A percentile compares a stretch with the other conserved stretches of the same genome.
These are phyloP conservation scores for Drepana falcataria DNA, from an alignment of 2,888 invertebrate genomes.

Conservation along the genomic window DNA sequence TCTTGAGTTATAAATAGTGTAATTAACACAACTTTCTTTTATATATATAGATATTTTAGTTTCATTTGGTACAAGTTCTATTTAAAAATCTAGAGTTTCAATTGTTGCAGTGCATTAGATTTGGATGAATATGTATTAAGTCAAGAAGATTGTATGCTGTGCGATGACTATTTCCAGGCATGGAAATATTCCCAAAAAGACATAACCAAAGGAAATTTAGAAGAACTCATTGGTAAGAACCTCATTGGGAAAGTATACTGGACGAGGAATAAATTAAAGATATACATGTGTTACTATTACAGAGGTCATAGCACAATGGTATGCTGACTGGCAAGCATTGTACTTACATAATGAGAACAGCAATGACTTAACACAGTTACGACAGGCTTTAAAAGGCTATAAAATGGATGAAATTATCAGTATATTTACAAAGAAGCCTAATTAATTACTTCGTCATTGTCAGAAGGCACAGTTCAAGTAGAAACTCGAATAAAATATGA, in stretches of 20 bases:
- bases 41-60: too few species aligned
- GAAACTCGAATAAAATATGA: too few species aligned
- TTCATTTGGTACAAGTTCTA: too few species aligned
- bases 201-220: slow-evolving; percentile 36
- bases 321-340: slow-evolving; percentile 48
- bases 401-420: slow-evolving; percentile 34
- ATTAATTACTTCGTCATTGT: slow-evolving; percentile 1
- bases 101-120: slow-evolving; percentile 50
- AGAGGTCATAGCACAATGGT: slow-evolving; percentile 61
- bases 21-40: too few species aligned
- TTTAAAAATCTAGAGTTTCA: too few species aligned
- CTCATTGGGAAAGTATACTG: too few species aligned
- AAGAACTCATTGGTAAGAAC: slow-evolving; percentile 51
- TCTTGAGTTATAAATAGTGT: too few species aligned
- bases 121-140: slow-evolving; percentile 41
- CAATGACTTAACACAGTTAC: slow-evolving; percentile 31
- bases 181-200: slow-evolving; percentile 34
- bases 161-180: slow-evolving; percentile 53
- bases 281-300: too few species aligned
- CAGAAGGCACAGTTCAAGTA: not conserved
- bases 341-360: slow-evolving; percentile 35
- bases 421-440: slow-evolving; percentile 31
- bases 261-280: too few species aligned
- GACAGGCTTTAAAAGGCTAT: slow-evolving; percentile 39
- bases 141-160: slow-evolving; percentile 43